phyloP scores from a whole-genome alignment of 2,113 vertebrate species.

The Gymnobelideus leadbeateri region DNA sequence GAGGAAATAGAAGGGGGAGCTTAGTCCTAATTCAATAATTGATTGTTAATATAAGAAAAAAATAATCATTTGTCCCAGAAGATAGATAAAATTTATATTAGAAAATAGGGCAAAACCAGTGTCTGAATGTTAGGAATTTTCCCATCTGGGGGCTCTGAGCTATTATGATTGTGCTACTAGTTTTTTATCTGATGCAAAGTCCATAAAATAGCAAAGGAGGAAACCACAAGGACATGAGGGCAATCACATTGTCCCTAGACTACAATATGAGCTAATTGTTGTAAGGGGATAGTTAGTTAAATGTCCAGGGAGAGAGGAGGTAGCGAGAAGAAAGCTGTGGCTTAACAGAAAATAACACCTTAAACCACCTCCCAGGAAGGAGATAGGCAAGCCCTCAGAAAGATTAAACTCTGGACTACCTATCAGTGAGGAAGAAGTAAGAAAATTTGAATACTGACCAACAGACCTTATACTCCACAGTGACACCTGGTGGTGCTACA shows the following conservation, averaged over 20 bases:
- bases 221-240: neutral
- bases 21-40: neutral
- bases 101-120: neutral
- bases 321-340: neutral
- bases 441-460: neutral
- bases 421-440: neutral
- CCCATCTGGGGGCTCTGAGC: neutral
- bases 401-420: neutral
- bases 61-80: neutral
- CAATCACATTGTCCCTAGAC: neutral
- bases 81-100: neutral
- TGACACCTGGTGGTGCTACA: neutral
- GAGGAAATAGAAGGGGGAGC: neutral
- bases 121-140: neutral
- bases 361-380: neutral
- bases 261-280: neutral
- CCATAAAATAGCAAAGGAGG: neutral
- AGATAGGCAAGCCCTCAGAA: neutral
- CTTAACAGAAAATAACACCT: neutral
- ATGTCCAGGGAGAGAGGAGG: neutral
- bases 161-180: neutral
- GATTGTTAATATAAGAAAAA: neutral
- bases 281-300: neutral
- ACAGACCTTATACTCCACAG: neutral
- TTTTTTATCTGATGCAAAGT: neutral